phyloP scores from a whole-genome alignment of 2,797 vertebrate genomes.

The Todus mexicanus region DNA sequence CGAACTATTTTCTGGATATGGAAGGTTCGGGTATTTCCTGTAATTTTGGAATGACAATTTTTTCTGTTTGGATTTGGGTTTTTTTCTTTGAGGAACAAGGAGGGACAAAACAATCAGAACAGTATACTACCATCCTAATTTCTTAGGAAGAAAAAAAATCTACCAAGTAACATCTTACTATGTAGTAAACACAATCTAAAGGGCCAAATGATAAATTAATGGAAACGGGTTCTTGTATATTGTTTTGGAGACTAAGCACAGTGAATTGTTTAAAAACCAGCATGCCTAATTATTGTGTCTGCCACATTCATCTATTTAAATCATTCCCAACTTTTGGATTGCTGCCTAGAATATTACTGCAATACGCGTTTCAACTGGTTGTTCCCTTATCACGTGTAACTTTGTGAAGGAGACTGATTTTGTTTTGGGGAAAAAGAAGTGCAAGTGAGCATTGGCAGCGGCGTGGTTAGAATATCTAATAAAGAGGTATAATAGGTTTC shows the following conservation, averaged over 20 bases:
- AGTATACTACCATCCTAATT: not conserved
- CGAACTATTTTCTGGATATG: not conserved
- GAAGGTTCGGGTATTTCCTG: not conserved
- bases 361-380: slow-evolving; percentile 74
- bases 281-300: slow-evolving; percentile 82
- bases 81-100: not conserved
- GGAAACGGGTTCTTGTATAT: slow-evolving; percentile 46
- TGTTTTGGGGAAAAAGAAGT: not conserved
- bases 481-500: not conserved
- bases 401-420: slow-evolving; percentile 53
- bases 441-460: not conserved
- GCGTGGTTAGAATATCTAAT: not conserved
- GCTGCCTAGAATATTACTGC: slow-evolving; percentile 81
- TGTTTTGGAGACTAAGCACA: slow-evolving; percentile 67
- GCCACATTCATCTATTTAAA: slow-evolving; percentile 79
- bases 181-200: slow-evolving; percentile 38
- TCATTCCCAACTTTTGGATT: slow-evolving; percentile 80
- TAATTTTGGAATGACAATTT: not conserved
- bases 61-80: not conserved
- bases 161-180: slow-evolving; percentile 40
- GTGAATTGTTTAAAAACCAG: slow-evolving; percentile 75
- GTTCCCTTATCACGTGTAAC: slow-evolving; percentile 50
- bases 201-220: slow-evolving; percentile 69
- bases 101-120: not conserved
- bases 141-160: not conserved